phyloP scores from a whole-genome alignment of 2,797 vertebrate species.

The Poeciliopsis infans region DNA sequence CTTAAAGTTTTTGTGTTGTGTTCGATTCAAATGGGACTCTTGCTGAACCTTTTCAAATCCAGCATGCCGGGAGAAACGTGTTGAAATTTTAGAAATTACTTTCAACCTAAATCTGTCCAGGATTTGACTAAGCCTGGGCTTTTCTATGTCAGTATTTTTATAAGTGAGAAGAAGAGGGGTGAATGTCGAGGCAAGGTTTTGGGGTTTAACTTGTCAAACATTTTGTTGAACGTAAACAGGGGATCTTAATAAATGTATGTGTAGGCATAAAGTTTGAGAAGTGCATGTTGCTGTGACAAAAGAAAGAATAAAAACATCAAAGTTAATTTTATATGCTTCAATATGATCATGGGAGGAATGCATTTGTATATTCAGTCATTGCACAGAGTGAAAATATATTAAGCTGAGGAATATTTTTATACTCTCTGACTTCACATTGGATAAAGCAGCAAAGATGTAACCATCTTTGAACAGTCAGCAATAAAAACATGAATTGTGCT shows the following conservation, averaged over 20 bases:
- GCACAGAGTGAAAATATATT: neutral
- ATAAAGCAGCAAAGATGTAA: constrained; percentile 6
- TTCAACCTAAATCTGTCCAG: neutral
- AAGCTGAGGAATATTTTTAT: neutral
- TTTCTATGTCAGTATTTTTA: neutral
- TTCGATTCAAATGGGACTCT: neutral
- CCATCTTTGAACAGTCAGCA: neutral
- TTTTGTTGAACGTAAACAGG: constrained; percentile 33
- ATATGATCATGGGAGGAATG: neutral
- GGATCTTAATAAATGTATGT: constrained; percentile 4
- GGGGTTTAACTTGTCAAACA: constrained; percentile 35
- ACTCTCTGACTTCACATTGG: neutral
- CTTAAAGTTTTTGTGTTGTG: neutral
- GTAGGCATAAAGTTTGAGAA: neutral
- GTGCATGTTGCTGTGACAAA: neutral
- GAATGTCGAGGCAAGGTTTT: constrained; percentile 33
- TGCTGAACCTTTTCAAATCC: neutral
- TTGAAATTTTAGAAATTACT: neutral
- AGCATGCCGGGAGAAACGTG: neutral
- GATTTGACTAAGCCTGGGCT: neutral
- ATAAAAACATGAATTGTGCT: neutral
- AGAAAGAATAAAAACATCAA: neutral
- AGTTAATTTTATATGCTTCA: neutral
- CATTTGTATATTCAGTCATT: neutral
- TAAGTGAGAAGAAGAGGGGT: constrained; percentile 14